Evolutionary conservation across 2,888 invertebrate species (phyloP).

Genomic region (Podabrus alpinus): DNA sequence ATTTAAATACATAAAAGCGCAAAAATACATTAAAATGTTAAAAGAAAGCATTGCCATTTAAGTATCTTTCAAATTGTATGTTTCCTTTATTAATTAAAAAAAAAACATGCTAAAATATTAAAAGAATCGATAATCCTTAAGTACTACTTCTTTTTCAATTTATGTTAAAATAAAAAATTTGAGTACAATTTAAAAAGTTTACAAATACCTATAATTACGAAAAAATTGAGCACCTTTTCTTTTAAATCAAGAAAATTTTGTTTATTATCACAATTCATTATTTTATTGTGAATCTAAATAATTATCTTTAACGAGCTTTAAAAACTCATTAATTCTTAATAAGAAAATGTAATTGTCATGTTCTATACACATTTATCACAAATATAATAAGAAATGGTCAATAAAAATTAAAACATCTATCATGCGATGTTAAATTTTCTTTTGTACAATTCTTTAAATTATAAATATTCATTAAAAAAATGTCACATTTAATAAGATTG

Average conservation of each 20-base stretch:
- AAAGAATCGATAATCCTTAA: not conserved
- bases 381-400: not conserved
- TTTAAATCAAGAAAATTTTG: not conserved
- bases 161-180: not conserved
- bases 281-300: not conserved
- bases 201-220: not conserved
- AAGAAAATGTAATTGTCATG: not conserved
- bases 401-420: not conserved
- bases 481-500: not conserved
- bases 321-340: not conserved
- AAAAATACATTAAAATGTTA: not conserved
- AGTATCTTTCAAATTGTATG: not conserved
- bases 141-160: not conserved
- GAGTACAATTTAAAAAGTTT: not conserved
- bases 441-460: not conserved
- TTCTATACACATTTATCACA: not conserved
- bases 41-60: not conserved
- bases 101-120: not conserved
- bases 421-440: not conserved
- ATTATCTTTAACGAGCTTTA: not conserved
- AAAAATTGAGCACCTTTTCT: not conserved
- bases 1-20: not conserved
- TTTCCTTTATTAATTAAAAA: not conserved
- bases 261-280: slow-evolving; percentile 21
- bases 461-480: not conserved